These are phyloP conservation scores for Spizaetus ornatus DNA, from an alignment of 2,113 vertebrate genomes.

Conservation along the genomic window DNA sequence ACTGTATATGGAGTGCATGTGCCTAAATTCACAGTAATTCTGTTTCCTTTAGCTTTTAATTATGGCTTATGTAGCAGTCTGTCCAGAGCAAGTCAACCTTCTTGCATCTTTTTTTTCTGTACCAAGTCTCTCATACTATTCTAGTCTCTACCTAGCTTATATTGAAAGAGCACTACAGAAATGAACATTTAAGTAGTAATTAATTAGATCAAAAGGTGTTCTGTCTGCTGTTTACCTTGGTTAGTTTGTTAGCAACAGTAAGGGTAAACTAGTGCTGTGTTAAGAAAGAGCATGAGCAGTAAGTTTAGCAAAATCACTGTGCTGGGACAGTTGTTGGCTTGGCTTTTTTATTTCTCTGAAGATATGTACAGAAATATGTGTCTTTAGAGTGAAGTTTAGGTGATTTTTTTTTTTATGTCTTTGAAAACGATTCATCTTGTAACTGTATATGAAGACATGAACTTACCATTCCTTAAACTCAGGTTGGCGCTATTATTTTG, in stretches of 20 bases:
- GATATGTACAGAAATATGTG: neutral
- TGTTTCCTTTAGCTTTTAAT: neutral
- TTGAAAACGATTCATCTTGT: neutral
- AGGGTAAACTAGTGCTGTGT: neutral
- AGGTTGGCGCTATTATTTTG: neutral
- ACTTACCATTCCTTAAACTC: neutral
- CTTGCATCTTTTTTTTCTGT: neutral
- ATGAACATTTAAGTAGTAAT: neutral
- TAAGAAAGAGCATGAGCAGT: neutral
- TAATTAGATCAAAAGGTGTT: neutral
- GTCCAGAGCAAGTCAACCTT: neutral
- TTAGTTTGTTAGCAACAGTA: neutral
- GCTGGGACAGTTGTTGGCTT: neutral
- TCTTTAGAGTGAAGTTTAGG: neutral
- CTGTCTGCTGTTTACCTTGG: neutral
- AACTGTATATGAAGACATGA: neutral
- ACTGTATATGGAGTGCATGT: neutral
- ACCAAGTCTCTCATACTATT: neutral
- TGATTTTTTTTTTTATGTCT: neutral
- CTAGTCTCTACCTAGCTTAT: neutral
- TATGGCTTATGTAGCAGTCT: neutral
- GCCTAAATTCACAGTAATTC: neutral
- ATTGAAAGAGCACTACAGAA: neutral
- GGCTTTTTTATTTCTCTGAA: neutral
- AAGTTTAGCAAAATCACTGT: neutral